A percentile compares a stretch with the other conserved stretches of the same genome.
Conservation (phyloP, 2,888 invertebrate genomes). For the Quadroppia sp. region DNA sequence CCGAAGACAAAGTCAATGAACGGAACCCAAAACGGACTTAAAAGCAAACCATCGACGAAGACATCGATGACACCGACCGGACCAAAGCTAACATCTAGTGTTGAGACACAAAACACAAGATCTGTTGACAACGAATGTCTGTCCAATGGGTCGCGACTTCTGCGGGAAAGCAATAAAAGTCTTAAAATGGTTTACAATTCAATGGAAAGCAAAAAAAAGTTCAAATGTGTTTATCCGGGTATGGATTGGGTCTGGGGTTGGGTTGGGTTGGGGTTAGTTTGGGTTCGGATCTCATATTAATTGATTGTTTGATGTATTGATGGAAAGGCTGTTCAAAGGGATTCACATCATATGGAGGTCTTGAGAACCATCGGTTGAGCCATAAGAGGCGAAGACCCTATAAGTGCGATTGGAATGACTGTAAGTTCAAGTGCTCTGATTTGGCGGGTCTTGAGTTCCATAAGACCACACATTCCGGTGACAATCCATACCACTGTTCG, state of each 20-base stretch:
- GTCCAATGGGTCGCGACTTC: background rate
- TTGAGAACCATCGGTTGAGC: background rate
- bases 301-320: background rate
- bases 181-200: background rate
- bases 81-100: background rate
- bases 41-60: background rate
- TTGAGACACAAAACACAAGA: background rate
- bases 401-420: conserved; percentile 35
- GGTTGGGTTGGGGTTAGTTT: too few relatives aligned
- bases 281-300: background rate
- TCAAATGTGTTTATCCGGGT: conserved; percentile 23
- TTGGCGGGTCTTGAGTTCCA: conserved; percentile 57
- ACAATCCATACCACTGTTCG: conserved; percentile 97
- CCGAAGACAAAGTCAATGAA: background rate
- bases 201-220: background rate
- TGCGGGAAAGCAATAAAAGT: background rate
- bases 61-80: background rate
- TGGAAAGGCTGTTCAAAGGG: conserved; percentile 5
- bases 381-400: conserved; percentile 2
- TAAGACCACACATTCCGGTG: conserved; percentile 97
- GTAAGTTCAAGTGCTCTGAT: conserved; percentile 32
- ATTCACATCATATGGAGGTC: background rate
- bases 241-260: too few relatives aligned
- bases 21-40: background rate
- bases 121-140: background rate